phyloP scores from a whole-genome alignment of 2,113 vertebrate species.

The Anthoscopus minutus region DNA sequence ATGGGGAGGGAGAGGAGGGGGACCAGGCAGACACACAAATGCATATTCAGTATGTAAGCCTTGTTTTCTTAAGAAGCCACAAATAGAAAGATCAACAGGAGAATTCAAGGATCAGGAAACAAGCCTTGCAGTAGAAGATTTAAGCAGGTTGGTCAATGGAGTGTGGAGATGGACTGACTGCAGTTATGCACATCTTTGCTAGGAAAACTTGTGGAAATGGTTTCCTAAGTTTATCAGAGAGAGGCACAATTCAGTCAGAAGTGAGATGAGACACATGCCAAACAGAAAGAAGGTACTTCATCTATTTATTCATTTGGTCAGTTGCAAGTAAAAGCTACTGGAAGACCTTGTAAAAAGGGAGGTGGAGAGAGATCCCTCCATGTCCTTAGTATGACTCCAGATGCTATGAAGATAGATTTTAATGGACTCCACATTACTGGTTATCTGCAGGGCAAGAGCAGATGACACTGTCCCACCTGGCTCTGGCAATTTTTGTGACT shows the following conservation, averaged over 20 bases:
- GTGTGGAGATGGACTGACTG: not conserved
- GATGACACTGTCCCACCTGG: not conserved
- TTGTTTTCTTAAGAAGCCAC: conserved; percentile 27
- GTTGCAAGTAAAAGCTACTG: not conserved
- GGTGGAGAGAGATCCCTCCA: not conserved
- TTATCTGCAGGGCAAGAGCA: not conserved
- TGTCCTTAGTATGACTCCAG: not conserved
- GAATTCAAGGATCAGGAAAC: not conserved
- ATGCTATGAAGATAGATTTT: not conserved
- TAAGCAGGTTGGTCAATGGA: not conserved
- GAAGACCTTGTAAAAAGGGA: not conserved
- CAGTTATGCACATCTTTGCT: not conserved
- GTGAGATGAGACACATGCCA: not conserved
- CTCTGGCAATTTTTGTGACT: not conserved
- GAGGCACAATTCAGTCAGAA: not conserved
- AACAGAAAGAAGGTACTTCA: not conserved
- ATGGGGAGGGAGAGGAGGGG: not conserved
- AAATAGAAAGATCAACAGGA: not conserved
- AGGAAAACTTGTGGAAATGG: not conserved
- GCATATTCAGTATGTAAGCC: not conserved
- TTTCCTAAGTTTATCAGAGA: not conserved
- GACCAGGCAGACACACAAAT: not conserved
- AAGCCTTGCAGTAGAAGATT: not conserved
- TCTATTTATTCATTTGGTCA: not conserved
- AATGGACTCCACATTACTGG: not conserved